Evolutionary conservation across 2,797 vertebrate species (phyloP).

Genomic region (Euthynnus affinis): DNA sequence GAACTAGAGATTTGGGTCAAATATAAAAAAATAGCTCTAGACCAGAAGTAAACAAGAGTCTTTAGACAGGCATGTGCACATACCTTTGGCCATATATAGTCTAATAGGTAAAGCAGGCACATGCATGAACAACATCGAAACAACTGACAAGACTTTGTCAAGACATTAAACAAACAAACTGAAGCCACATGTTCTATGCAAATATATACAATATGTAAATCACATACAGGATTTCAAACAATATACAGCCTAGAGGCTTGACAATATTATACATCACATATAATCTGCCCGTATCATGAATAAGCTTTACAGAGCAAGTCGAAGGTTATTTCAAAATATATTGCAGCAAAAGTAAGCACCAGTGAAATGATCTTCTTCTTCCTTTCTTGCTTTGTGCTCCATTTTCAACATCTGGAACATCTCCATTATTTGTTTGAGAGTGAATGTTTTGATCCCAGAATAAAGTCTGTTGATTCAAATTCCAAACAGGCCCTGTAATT

Average conservation of each 20-base stretch:
- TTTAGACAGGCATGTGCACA: background rate
- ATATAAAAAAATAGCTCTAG: background rate
- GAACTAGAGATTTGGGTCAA: too few relatives aligned
- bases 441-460: background rate
- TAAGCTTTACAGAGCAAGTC: background rate
- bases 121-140: background rate
- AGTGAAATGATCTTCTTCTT: too few relatives aligned
- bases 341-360: too few relatives aligned
- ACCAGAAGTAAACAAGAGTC: background rate
- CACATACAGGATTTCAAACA: background rate
- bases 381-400: background rate
- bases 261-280: background rate
- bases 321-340: background rate
- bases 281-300: background rate
- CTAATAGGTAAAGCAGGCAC: background rate
- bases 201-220: background rate
- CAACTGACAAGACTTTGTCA: background rate
- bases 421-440: background rate
- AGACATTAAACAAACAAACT: too few relatives aligned
- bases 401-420: background rate
- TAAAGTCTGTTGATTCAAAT: background rate
- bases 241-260: background rate
- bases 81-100: background rate
- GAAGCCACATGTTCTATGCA: too few relatives aligned
- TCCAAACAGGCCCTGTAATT: constrained; percentile 80